Evolutionary conservation across 1,140 invertebrate species (phyloP).

Genomic region (Drosophila kanapiae): DNA sequence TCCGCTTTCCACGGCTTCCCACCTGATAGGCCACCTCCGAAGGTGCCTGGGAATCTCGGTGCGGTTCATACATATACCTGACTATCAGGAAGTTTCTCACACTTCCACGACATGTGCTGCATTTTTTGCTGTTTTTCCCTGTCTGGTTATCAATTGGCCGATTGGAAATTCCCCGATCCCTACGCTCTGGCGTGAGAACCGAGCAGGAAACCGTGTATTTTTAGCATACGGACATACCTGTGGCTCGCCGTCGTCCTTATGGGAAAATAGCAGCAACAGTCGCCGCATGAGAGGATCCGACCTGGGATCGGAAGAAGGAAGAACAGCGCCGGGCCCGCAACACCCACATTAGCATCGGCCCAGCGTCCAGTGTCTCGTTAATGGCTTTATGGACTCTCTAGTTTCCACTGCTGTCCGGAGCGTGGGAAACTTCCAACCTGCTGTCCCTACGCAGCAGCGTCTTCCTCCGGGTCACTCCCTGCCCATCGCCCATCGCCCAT

Average conservation of each 20-base stretch:
- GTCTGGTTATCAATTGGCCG: constrained; percentile 71
- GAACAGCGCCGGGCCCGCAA: constrained; percentile 63
- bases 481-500: not conserved
- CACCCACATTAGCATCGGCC: constrained; percentile 72
- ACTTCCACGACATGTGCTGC: constrained; percentile 63
- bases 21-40: constrained; percentile 51
- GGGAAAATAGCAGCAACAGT: constrained; percentile 26
- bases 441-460: constrained; percentile 36
- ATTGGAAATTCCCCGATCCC: constrained; percentile 65
- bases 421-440: constrained; percentile 67
- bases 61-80: constrained; percentile 22
- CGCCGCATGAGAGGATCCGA: constrained; percentile 15
- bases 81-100: constrained; percentile 62
- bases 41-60: constrained; percentile 52
- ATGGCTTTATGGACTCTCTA: constrained; percentile 71
- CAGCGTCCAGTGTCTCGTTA: constrained; percentile 69
- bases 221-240: constrained; percentile 54
- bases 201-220: constrained; percentile 15
- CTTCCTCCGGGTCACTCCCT: constrained; percentile 1
- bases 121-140: constrained; percentile 56
- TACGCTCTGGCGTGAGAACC: constrained; percentile 67
- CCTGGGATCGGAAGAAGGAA: constrained; percentile 32
- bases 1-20: constrained; percentile 44
- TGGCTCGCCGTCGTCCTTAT: constrained; percentile 16
- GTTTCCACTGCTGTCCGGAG: constrained; percentile 27